Conservation (phyloP, 2,888 invertebrate genomes). For the Acrocyrtus sp. region DNA sequence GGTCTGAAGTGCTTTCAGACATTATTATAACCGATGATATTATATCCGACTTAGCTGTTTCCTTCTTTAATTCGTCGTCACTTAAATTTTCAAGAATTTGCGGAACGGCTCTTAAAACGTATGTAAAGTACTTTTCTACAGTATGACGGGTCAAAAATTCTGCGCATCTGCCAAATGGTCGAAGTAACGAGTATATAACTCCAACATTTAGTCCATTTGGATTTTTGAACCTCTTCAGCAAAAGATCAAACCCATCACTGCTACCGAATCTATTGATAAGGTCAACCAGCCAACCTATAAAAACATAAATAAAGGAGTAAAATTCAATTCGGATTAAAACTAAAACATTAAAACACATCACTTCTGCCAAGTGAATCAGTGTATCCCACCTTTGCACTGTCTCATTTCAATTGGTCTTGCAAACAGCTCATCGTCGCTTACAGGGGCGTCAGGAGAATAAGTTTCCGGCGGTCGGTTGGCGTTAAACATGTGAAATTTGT, state of each 20-base stretch:
- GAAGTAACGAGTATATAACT: slow-evolving; percentile 82
- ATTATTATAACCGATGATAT: slow-evolving; percentile 94
- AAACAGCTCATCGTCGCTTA: slow-evolving; percentile 77
- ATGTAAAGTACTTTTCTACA: slow-evolving; percentile 91
- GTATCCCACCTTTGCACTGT: slow-evolving; percentile 75
- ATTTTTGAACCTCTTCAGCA: slow-evolving; percentile 84
- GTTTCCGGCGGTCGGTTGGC: slow-evolving; percentile 80
- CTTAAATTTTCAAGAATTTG: slow-evolving; percentile 90
- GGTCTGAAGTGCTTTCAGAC: slow-evolving; percentile 87
- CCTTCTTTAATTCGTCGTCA: slow-evolving; percentile 94
- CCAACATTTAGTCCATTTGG: slow-evolving; percentile 79
- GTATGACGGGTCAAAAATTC: slow-evolving; percentile 90
- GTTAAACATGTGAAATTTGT: slow-evolving; percentile 93
- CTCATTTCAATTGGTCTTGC: slow-evolving; percentile 84
- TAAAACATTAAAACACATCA: not conserved
- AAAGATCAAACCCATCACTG: slow-evolving; percentile 86
- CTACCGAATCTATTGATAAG: slow-evolving; percentile 93
- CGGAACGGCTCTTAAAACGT: slow-evolving; percentile 90
- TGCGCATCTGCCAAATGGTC: slow-evolving; percentile 92
- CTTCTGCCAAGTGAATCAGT: not conserved
- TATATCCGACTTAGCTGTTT: slow-evolving; percentile 95
- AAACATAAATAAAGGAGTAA: not conserved
- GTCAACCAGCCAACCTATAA: slow-evolving; percentile 89
- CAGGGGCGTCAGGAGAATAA: slow-evolving; percentile 72
- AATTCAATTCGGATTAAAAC: not conserved